Evolutionary conservation across 2,113 vertebrate species (phyloP), one percentile per base, ranked within the genome.

Genomic region (Fukomys damarensis): DNA sequence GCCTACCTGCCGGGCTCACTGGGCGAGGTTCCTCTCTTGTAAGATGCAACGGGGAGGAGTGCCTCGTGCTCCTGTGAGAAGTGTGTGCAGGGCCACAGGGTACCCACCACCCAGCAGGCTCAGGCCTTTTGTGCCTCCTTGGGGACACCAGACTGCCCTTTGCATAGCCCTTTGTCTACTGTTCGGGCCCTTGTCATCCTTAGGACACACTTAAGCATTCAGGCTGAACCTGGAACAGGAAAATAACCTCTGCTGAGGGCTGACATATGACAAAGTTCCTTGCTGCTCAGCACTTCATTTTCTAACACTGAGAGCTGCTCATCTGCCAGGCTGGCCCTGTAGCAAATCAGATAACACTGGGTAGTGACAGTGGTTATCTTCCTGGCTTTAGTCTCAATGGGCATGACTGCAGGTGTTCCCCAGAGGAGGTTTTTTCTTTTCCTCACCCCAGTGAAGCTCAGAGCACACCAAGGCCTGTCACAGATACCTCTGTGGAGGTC

Each of bases 201-300:
- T 11, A 19, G 77, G 59, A 81, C 16, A 0, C 1, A 10, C 74
- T 12, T 14, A 0, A 0, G 0, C 82, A 12, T 81, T 35, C n/a
- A 0, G 0, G 17, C 41, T 26, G 32, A 56, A 30, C 59, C 17
- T 24, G 35, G 26, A 65, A 17, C 49, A 32, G 43, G 14, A 43
- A 72, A 74, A 8, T 49, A 19, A 63, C 56, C 28, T 10, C 58
- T 49, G 81, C 76, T 3, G 0, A 4, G 43, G 77, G 83, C 94
- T 70, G 56, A 22, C 7, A 0, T 87, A 1, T 4, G 14, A 30
- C 63, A 17, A 1, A 24, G 5, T 8, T 7, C 26, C 79, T 74
- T n/a, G 38, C 61, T 28, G 46, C 65, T 35, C 30, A 8, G 80
- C 10, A 4, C 35, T 24, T 16, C 26, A 35, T 3, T 14, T 30